These are phyloP conservation scores for Callinectes sapidus DNA, from an alignment of 2,888 invertebrate species.

Conservation along the genomic window DNA sequence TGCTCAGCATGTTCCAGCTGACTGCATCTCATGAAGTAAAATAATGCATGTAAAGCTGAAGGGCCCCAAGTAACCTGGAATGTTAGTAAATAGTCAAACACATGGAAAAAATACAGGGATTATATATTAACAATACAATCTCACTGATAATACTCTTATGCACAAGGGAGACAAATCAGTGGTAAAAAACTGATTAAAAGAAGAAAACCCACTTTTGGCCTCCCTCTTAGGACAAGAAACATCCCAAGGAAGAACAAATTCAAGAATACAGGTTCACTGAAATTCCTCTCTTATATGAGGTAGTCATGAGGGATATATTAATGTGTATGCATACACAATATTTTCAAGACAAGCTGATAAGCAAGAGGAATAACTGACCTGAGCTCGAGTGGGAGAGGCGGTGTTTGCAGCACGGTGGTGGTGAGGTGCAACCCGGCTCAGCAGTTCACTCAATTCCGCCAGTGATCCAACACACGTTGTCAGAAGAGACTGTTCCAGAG, in stretches of 20 bases:
- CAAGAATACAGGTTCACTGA: no score
- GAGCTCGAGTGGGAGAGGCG: constrained; percentile 59
- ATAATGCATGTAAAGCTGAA: constrained; percentile 86
- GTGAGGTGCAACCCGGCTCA: constrained; percentile 78
- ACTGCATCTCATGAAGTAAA: constrained; percentile 94
- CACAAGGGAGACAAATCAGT: no score
- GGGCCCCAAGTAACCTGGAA: constrained; percentile 76
- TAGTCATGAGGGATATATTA: no score
- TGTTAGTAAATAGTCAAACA: not conserved
- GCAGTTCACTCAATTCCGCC: constrained; percentile 85
- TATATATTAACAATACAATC: no score
- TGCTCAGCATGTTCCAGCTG: constrained; percentile 77
- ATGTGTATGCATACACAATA: not conserved
- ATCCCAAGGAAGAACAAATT: no score
- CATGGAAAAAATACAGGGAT: no score
- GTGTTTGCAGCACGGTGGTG: constrained; percentile 72
- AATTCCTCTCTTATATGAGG: no score
- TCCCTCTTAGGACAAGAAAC: no score
- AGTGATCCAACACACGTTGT: constrained; percentile 93
- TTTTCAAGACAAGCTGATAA: not conserved
- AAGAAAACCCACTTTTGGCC: no score
- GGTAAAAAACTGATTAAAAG: no score
- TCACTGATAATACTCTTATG: no score
- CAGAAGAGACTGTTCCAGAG: constrained; percentile 83
- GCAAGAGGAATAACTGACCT: constrained; percentile 39